A percentile compares a stretch with the other conserved stretches of the same genome.
These are phyloP conservation scores for Aplocera efformata DNA, from an alignment of 2,888 invertebrate genomes.

Conservation along the genomic window DNA sequence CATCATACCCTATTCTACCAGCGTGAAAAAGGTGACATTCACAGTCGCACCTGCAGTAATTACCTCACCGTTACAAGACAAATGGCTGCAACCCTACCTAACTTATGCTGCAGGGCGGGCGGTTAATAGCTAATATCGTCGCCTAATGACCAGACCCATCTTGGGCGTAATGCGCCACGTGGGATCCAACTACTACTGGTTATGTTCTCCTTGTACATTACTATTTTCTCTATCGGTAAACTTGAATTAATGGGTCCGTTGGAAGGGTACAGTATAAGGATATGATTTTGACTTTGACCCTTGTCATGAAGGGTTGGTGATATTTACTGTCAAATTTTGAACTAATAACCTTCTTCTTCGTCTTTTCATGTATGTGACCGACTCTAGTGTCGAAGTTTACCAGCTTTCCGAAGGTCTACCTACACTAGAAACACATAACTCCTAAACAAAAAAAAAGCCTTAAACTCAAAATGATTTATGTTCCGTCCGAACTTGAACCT, in stretches of 20 bases:
- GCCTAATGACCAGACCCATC: slow-evolving; percentile 78
- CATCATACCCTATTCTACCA: slow-evolving; percentile 5
- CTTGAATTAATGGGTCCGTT: slow-evolving; percentile 12
- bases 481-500: too few species aligned
- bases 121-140: slow-evolving; percentile 79
- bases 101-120: slow-evolving; percentile 64
- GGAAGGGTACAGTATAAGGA: slow-evolving; percentile 4
- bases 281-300: slow-evolving; percentile 17
- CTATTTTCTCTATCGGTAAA: slow-evolving; percentile 26
- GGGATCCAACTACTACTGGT: slow-evolving; percentile 44
- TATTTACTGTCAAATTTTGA: too few species aligned
- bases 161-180: slow-evolving; percentile 71
- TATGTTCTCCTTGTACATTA: slow-evolving; percentile 33
- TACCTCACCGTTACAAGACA: slow-evolving; percentile 55
- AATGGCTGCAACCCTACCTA: slow-evolving; percentile 55
- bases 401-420: too few species aligned
- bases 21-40: slow-evolving; percentile 19
- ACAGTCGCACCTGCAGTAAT: slow-evolving; percentile 33
- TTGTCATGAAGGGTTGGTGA: not conserved
- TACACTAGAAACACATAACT: too few species aligned
- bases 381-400: too few species aligned
- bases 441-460: too few species aligned
- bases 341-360: too few species aligned
- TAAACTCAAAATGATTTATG: too few species aligned
- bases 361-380: too few species aligned